These are phyloP conservation scores for Gibbula magus DNA, from an alignment of 2,888 invertebrate genomes.

Conservation along the genomic window DNA sequence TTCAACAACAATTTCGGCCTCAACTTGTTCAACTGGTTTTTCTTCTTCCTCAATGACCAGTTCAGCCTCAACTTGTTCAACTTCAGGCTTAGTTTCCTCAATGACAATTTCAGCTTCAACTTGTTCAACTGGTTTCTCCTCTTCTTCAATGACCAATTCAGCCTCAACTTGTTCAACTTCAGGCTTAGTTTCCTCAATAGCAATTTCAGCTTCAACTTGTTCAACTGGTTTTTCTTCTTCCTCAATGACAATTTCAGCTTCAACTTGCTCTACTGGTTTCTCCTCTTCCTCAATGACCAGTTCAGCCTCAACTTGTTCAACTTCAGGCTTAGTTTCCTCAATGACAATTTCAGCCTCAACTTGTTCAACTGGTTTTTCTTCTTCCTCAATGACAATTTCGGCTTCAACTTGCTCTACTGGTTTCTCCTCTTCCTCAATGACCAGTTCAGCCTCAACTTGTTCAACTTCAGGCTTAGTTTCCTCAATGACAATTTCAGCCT, in stretches of 20 bases:
- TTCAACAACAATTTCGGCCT: constrained; percentile 37
- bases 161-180: constrained; percentile 30
- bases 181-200: constrained; percentile 5
- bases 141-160: constrained; percentile 31
- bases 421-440: constrained; percentile 4
- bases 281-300: constrained; percentile 9
- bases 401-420: constrained; percentile 79
- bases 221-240: constrained; percentile 16
- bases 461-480: constrained; percentile 7
- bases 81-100: constrained; percentile 73
- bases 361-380: neutral
- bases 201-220: constrained; percentile 36
- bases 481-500: constrained; percentile 22
- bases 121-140: constrained; percentile 33
- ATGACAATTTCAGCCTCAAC: constrained; percentile 18
- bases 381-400: constrained; percentile 18
- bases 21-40: constrained; percentile 4
- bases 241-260: constrained; percentile 57
- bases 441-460: constrained; percentile 29
- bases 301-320: constrained; percentile 79
- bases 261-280: constrained; percentile 78
- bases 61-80: constrained; percentile 42
- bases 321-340: constrained; percentile 36
- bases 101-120: constrained; percentile 39
- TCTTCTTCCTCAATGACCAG: constrained; percentile 28